A percentile compares a stretch with the other conserved stretches of the same genome.
phyloP scores from a whole-genome alignment of 2,113 vertebrate species.

The Varanus salvator region DNA sequence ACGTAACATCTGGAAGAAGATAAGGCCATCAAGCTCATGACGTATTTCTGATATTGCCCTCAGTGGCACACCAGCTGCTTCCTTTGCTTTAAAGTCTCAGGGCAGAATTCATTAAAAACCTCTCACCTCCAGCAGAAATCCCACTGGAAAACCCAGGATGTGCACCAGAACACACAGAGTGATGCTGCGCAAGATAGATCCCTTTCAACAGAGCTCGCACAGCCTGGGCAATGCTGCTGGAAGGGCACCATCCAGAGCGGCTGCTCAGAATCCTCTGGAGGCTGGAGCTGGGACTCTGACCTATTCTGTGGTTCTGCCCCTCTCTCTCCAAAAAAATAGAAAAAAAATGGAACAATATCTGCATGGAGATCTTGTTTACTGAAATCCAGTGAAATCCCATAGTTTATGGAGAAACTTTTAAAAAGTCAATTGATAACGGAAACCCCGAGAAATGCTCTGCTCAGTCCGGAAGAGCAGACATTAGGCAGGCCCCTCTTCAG shows the following conservation, averaged over 20 bases:
- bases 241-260: neutral
- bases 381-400: neutral
- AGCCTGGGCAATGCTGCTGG: neutral
- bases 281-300: no score
- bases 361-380: conserved; percentile 21
- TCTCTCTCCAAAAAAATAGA: conserved; percentile 4
- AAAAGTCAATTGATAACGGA: neutral
- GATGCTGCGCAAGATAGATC: neutral
- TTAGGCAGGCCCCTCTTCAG: neutral
- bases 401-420: conserved; percentile 8
- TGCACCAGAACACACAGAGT: no score
- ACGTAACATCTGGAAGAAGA: neutral
- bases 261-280: no score
- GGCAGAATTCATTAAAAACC: neutral
- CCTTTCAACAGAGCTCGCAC: neutral
- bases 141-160: neutral
- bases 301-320: no score
- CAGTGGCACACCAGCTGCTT: neutral
- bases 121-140: neutral
- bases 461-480: neutral
- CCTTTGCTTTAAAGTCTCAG: neutral
- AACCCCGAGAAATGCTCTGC: conserved; percentile 14
- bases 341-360: neutral
- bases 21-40: neutral
- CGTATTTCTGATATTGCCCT: neutral